Evolutionary conservation across 2,113 vertebrate genomes (phyloP), one percentile per base, ranked within the genome.

Genomic region (Erpornis zantholeuca): DNA sequence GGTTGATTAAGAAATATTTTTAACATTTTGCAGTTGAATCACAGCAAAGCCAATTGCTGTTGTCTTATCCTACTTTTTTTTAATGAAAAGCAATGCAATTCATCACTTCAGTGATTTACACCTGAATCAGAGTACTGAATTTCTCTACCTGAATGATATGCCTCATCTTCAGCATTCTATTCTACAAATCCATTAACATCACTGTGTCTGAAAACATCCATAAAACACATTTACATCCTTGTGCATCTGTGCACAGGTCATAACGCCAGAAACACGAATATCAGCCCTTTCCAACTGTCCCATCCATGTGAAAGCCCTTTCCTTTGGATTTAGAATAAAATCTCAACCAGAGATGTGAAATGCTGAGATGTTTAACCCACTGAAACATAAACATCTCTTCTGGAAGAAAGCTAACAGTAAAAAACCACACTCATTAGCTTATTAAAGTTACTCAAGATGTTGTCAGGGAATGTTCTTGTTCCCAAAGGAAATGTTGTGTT

Each of bases 401-500:
- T 75, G 88, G 64, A 54, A 88, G 83, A 25, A 83, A 88, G 12
- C 23, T 86, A 81, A 52, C 22, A 88, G 45, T 71, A 83, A 91
- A 83, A 61, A 29, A 90, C 15, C 7, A 64, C 61, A 56, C 56
- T 65, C 8, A 69, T 56, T 83, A 88, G 3, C 23, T 95, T 80
- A 68, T 68, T 94, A 80, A 80, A 15, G 42, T 60, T 91, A 75
- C 13, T 36, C 47, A 82, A 65, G 73, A 73, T 0, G 4, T 80
- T 89, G 45, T 64, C 71, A 76, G 61, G 72, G 86, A 93, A 73
- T n/a, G 9, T 56, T 92, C 59, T 23, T 73, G 10, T 54, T 95
- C 90, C 71, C 91, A 76, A 88, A 95, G 85, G 76, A 95, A 94
- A 86, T 56, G 33, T 11, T 47, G 9, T 82, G 35, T 90, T 96